Base-by-base conservation (phyloP, 1,140 invertebrate genomes). In the Anagrus nilaparvatae region DNA sequence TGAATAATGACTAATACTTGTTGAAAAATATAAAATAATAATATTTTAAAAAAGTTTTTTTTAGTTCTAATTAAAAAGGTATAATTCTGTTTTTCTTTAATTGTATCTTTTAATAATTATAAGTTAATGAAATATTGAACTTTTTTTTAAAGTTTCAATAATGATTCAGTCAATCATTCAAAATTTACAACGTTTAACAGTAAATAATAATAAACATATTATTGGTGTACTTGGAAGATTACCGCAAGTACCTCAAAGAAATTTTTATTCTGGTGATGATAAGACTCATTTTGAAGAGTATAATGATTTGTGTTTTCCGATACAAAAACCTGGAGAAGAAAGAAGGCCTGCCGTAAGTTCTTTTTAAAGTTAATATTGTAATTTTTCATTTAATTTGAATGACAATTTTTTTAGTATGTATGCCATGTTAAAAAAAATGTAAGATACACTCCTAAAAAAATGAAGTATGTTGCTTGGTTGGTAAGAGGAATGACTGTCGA, bases 401-500 rank as follows among this genome's bases (percentile, higher is more conserved):
- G 47, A 39, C 27, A 37, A 51, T 51, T 40, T 47, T 41, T 81
- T 80, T 57, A 90, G 88, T 93, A 77, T 71, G 76, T 94, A 1
- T 91, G 85, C 49, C 87, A 94, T 62, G 71, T 78, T 64, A 80
- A 81, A 54, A 63, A 66, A 23, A 85, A 92, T 56, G 78, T 96
- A 33, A 91, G 92, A 67, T 94, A 94, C 55, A 87, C 84, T 55
- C 84, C 82, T 1, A 80, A 86, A 50, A 95, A 93, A 58, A 79
- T 96, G 77, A 94, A 87, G 87, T 96, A 93, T 53, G 75, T 92
- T 24, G 86, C 90, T 3, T 67, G 63, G 51, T 75, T 94, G 52
- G 78, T 96, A 6, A 71, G 92, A 53, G 94, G 94, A 8, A 84
- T 97, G 84, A 72, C 81, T 17, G 78, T 97, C 1, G 92, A 97